Evolutionary conservation across 2,797 vertebrate species (phyloP), one percentile per base, ranked within the genome.

Genomic region (Circus cinereus): DNA sequence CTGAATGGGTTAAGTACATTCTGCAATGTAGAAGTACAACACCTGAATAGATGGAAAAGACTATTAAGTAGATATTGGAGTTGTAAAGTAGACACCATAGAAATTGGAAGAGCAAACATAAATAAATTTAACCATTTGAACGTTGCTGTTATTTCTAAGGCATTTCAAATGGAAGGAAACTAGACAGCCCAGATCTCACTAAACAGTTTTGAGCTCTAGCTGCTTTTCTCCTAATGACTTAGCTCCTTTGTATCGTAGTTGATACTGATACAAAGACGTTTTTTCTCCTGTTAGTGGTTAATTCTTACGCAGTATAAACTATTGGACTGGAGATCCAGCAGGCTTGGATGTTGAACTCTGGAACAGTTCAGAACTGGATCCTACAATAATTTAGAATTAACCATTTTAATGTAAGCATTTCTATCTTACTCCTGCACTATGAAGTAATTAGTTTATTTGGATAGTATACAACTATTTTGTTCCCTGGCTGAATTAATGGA

Each of bases 321-420:
- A 27, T 7, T 8, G 32, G 27, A 85, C 20, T 77, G 43, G 24
- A 81, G 18, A 82, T 70, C 18, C 54, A 76, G 51, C 0, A 8
- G 59, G 21, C 19, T 62, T 34, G 40, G 21, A 34, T 56, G 12
- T 0, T 85, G 56, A 89, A 67, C 14, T n/a, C 45, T 0, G 0
- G 48, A 89, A 88, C 27, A 67, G 32, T 38, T 89, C 60, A 76
- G 34, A 91, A 87, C 10, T 63, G 29, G 22, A 87, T 82, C 19
- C 48, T 85, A 82, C 21, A 89, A 43, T 68, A 70, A 88, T 17
- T 88, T 64, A 36, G 21, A 82, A 68, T 18, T 38, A 77, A 89
- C 70, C 17, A 53, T 87, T 91, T 83, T 53, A 69, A 68, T 8
- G 23, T 36, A 89, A 89, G 69, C 30, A 77, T 57, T 83, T 96